Percentiles rank a stretch among this genome's conserved stretches.
Conservation (phyloP, 2,888 invertebrate genomes). For the Acanthosepion pharaonis region DNA sequence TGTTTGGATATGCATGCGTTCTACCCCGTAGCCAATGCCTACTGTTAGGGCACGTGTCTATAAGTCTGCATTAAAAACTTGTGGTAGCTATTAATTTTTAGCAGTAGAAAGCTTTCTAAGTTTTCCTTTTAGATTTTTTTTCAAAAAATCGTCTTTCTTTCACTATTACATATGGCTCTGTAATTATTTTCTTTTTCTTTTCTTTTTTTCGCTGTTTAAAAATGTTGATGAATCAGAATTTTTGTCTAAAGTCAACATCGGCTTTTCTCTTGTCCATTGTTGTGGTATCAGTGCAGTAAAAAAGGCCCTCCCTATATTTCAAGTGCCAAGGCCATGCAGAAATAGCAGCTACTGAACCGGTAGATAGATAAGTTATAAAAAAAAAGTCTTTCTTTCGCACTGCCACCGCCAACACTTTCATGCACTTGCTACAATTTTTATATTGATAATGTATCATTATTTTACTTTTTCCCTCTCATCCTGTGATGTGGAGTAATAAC, state of each 20-base stretch:
- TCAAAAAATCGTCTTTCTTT: neutral
- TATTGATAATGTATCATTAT: neutral
- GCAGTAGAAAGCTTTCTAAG: neutral
- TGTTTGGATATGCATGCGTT: neutral
- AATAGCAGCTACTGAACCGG: conserved; percentile 13
- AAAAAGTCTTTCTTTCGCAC: neutral
- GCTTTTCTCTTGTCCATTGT: conserved; percentile 33
- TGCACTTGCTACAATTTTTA: neutral
- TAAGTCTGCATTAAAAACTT: neutral
- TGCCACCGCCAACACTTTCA: neutral
- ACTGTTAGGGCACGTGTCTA: neutral
- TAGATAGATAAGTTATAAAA: neutral
- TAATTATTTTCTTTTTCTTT: neutral
- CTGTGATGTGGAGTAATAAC: neutral
- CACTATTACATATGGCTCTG: no score
- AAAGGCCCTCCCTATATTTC: neutral
- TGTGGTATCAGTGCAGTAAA: neutral
- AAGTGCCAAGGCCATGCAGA: neutral
- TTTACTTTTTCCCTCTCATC: neutral
- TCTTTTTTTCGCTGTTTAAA: neutral
- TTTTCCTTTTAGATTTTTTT: neutral
- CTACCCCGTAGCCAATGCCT: neutral
- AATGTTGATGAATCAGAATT: conserved; percentile 15
- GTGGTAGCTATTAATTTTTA: no score
- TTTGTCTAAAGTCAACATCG: neutral